Base-by-base conservation (phyloP, 2,888 invertebrate genomes). In the Nemotelus nigrinus region DNA sequence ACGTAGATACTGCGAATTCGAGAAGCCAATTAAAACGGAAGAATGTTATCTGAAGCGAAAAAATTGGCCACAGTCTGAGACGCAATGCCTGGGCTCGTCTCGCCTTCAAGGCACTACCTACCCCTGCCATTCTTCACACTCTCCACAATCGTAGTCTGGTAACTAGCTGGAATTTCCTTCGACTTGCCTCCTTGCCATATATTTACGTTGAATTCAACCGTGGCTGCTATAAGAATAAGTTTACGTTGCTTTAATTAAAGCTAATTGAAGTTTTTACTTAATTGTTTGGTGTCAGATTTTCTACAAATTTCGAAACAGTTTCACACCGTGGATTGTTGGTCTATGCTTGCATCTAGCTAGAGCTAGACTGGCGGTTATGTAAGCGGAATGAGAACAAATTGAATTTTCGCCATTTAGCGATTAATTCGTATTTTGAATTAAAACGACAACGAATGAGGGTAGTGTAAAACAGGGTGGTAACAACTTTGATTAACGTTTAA, bases 261-360 rank as follows among this genome's bases (percentile, higher is more conserved):
- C 45, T 72, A 72, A 72, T 72, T 72, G 57, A 72, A 72, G 71
- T 58, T 58, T 72, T 70, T 72, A 58, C 71, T 72, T 58, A 72
- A 57, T 47, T 48, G 67, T 67, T 67, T 43, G 57, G 57, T 72
- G 71, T 58, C 57, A 57, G 57, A 58, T 72, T 72, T 72, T 45
- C 45, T 58, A 58, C 25, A 72, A 72, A 45, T 58, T 72, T 45
- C 58, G 8, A 44, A 58, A 48, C 67, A 68, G 8, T 68, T 68
- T 25, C 25, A 25, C 25, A 25, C 25, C 25, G 25, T 25, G 25
- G 25, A 25, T 25, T 25, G 25, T 25, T 25, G 25, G 25, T 25
- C 25, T 25, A 25, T 25, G 25, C 25, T 25, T 25, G 25, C 25
- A 25, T 25, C 25, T 25, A 25, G 25, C 25, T 25, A 25, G 25